Base-by-base conservation (phyloP, 2,888 invertebrate genomes). In the Diplolepis rosae region DNA sequence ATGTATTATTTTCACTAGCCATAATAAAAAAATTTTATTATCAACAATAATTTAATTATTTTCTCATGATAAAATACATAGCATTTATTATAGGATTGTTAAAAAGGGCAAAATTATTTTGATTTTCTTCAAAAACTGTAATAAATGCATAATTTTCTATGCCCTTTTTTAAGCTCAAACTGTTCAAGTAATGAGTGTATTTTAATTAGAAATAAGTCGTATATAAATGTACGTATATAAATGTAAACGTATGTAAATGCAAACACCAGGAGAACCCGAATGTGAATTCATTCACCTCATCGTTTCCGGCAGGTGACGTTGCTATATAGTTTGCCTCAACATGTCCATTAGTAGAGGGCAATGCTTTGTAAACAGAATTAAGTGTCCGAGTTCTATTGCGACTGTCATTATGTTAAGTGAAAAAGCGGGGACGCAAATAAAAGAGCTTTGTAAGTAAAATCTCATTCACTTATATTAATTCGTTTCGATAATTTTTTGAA, bases 341-440 rank as follows among this genome's bases (percentile, higher is more conserved):
- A 27, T 61, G 61, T 61, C 39, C 39, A 39, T 61, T 61, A 84
- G 84, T 83, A 84, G 79, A 80, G 76, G 79, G 79, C 82, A 84
- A 83, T 80, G 81, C 82, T 82, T 82, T 80, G 83, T 80, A 79
- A 84, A 84, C 80, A 80, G 78, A 78, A 84, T 84, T 81, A 84
- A 80, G 79, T 77, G 77, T 66, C 73, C 79, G 71, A 76, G 71
- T 75, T 70, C 75, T 71, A 76, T 78, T 80, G 78, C 76, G 79
- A 73, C 77, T 79, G 79, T 84, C 84, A 84, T 83, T 84, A 82
- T 79, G 76, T 68, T 72, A 74, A 76, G 77, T 74, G 76, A 73
- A 45, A 69, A 65, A 71, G 48, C 48, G 18, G 22, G 22, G 22
- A 48, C 28, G 45, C 28, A 48, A 28, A 45, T 27, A 65, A 24